Percentiles rank a stretch among this genome's conserved stretches.
phyloP scores from a whole-genome alignment of 2,113 vertebrate species.

The Megaceryle maxima region DNA sequence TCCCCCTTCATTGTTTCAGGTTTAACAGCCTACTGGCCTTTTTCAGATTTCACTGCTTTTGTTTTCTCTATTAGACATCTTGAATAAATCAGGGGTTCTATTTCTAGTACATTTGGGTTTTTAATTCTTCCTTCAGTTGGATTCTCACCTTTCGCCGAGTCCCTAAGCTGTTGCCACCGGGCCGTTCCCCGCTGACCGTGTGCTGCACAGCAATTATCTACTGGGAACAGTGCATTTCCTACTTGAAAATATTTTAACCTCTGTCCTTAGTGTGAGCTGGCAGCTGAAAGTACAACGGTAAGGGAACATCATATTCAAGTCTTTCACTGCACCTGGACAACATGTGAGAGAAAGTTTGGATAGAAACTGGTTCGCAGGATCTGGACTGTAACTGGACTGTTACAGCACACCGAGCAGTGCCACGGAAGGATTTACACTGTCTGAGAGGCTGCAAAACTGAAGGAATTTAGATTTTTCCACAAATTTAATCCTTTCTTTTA shows the following conservation, averaged over 20 bases:
- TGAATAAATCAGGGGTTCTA: not conserved
- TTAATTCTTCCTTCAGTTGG: not conserved
- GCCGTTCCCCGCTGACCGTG: accelerated
- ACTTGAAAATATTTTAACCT: not conserved
- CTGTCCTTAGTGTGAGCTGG: not conserved
- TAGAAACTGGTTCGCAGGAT: not conserved
- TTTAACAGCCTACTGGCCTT: not conserved
- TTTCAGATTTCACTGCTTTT: not conserved
- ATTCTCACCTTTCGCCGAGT: not conserved
- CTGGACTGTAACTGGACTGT: not conserved
- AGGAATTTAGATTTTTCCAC: not conserved
- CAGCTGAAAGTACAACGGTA: not conserved
- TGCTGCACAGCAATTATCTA: accelerated
- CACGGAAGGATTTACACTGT: not conserved
- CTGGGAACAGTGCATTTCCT: not conserved
- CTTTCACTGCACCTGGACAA: not conserved
- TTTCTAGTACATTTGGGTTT: not conserved
- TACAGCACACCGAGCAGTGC: not conserved
- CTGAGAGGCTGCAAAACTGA: not conserved
- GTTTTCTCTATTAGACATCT: not conserved
- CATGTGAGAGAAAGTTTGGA: not conserved
- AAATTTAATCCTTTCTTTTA: not conserved
- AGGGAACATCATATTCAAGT: not conserved
- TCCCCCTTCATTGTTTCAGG: not conserved
- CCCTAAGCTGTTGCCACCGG: not conserved